phyloP scores from a whole-genome alignment of 2,797 vertebrate species.

The Eulemur albifrons region DNA sequence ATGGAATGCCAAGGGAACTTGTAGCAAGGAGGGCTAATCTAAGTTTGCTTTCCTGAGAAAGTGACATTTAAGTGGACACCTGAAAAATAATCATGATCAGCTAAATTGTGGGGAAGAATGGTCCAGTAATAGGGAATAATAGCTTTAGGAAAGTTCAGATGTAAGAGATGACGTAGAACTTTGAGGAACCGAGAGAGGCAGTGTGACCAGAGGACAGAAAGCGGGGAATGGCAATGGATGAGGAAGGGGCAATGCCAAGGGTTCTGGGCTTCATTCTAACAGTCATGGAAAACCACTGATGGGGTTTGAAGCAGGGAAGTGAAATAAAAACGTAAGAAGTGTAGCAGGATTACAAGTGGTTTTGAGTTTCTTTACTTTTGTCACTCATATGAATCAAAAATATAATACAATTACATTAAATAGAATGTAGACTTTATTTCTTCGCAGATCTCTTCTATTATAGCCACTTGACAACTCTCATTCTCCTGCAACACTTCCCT shows the following conservation, averaged over 20 bases:
- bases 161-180: neutral
- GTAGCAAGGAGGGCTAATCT: neutral
- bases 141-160: neutral
- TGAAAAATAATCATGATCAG: neutral
- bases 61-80: neutral
- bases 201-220: neutral
- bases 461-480: neutral
- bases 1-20: neutral
- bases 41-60: neutral
- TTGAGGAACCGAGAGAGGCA: neutral
- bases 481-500: neutral
- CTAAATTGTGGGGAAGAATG: neutral
- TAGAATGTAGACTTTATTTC: neutral
- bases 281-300: neutral
- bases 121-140: neutral
- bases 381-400: neutral
- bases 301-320: neutral
- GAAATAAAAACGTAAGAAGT: neutral
- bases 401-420: neutral
- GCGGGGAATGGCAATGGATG: neutral
- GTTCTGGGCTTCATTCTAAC: neutral
- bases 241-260: neutral
- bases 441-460: neutral
- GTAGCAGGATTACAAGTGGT: neutral
- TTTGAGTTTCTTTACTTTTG: neutral